Conservation (phyloP, 1,140 invertebrate species). For the Drosophila biarmipes region DNA sequence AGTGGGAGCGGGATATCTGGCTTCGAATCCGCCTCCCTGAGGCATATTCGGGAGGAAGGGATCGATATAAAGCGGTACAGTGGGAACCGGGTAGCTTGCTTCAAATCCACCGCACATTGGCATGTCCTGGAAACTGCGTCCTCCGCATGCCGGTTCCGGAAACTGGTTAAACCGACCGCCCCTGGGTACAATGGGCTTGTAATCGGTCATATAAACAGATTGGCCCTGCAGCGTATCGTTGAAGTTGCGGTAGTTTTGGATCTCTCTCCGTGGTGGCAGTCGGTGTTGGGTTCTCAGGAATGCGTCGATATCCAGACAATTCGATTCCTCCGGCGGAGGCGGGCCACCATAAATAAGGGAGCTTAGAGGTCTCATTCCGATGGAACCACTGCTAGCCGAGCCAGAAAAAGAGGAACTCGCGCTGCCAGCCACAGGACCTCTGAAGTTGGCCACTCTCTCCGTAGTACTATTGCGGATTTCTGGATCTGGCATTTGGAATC, state of each 20-base stretch:
- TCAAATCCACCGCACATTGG: conserved; percentile 6
- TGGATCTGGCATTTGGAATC: background rate
- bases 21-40: conserved; percentile 4
- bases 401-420: background rate
- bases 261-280: background rate
- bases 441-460: too few relatives aligned
- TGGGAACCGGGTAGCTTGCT: background rate
- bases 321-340: background rate
- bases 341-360: background rate
- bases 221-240: conserved; percentile 30
- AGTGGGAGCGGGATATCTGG: background rate
- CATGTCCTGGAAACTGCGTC: conserved; percentile 4
- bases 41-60: background rate
- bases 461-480: background rate
- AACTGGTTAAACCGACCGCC: conserved; percentile 31
- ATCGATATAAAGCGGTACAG: background rate
- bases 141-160: background rate
- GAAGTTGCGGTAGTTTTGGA: background rate
- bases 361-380: background rate
- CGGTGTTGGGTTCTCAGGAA: conserved; percentile 4
- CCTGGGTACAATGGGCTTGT: background rate
- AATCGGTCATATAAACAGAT: conserved; percentile 49
- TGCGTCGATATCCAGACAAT: conserved; percentile 19
- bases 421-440: background rate
- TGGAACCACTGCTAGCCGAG: background rate